Conservation (phyloP, 2,888 invertebrate genomes). For the Dasysyrphus albostriatus region DNA sequence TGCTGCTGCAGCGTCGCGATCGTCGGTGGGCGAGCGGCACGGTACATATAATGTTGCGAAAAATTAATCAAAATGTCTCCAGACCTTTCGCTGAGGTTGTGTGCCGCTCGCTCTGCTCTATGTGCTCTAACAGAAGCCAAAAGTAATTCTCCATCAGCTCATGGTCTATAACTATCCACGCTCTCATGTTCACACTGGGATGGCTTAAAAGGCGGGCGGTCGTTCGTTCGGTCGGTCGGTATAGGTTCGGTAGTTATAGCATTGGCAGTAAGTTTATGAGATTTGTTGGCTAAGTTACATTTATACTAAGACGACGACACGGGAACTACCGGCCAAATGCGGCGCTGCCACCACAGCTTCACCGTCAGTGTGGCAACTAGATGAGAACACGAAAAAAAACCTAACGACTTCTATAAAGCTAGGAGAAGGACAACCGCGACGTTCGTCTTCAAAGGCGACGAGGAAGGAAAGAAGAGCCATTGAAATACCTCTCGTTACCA, state of each 20-base stretch:
- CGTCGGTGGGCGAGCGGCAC: background rate
- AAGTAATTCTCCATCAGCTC: constrained; percentile 30
- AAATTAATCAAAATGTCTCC: constrained; percentile 77
- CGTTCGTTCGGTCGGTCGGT: background rate
- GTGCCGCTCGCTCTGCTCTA: background rate
- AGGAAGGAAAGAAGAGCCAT: constrained; percentile 71
- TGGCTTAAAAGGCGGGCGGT: constrained; percentile 34
- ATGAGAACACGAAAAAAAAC: constrained; percentile 68
- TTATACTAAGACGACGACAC: constrained; percentile 15
- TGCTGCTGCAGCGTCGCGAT: background rate
- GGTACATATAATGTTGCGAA: constrained; percentile 75
- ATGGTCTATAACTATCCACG: constrained; percentile 16
- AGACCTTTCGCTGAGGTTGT: constrained; percentile 56
- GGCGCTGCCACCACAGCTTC: constrained; percentile 5
- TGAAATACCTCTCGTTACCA: constrained; percentile 76
- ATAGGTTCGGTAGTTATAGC: constrained; percentile 16
- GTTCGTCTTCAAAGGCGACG: constrained; percentile 54
- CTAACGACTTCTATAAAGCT: constrained; percentile 38
- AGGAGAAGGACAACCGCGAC: constrained; percentile 32
- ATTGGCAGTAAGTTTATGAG: constrained; percentile 71
- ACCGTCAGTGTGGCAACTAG: constrained; percentile 71
- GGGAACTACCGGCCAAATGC: background rate
- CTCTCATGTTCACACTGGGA: constrained; percentile 59
- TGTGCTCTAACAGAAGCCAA: constrained; percentile 41
- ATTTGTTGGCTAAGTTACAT: constrained; percentile 65